These are phyloP conservation scores for Baronia brevicornis DNA, from an alignment of 2,888 invertebrate species.

Conservation along the genomic window DNA sequence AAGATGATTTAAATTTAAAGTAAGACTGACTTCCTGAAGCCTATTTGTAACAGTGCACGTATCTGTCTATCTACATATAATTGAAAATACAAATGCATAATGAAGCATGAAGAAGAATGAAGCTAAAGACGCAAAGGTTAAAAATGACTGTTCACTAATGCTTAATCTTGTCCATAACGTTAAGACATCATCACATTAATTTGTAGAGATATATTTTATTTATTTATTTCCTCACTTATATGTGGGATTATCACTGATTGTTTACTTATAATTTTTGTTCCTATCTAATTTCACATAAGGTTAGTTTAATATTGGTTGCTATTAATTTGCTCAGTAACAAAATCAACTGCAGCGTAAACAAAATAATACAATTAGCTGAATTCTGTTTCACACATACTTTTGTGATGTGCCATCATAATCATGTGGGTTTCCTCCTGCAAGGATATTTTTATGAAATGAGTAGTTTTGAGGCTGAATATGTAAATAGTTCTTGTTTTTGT, in stretches of 20 bases:
- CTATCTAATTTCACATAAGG: constrained; percentile 40
- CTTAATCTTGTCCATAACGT: constrained; percentile 65
- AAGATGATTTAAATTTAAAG: constrained; percentile 43
- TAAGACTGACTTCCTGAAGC: constrained; percentile 62
- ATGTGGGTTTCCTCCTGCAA: constrained; percentile 26
- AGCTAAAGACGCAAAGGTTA: too few relatives aligned
- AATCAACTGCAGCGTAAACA: too few relatives aligned
- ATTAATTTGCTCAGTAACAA: constrained; percentile 1
- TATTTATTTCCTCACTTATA: constrained; percentile 59
- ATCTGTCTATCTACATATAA: constrained; percentile 12
- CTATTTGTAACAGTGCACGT: constrained; percentile 24
- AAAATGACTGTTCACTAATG: constrained; percentile 60
- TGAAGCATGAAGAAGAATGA: too few relatives aligned
- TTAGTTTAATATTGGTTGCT: constrained; percentile 13
- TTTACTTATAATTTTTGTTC: constrained; percentile 47
- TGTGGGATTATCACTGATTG: constrained; percentile 36
- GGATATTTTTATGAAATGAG: constrained; percentile 26
- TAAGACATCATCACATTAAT: constrained; percentile 65
- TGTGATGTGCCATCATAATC: constrained; percentile 26
- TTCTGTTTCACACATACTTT: constrained; percentile 10
- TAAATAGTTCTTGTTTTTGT: constrained; percentile 52
- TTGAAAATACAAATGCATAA: constrained; percentile 7
- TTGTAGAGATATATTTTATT: constrained; percentile 55
- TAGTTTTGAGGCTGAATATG: constrained; percentile 59
- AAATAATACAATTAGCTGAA: constrained; percentile 1